Evolutionary conservation across 2,888 invertebrate genomes (phyloP), one percentile per base, ranked within the genome.

Genomic region (Dasypolia templi): DNA sequence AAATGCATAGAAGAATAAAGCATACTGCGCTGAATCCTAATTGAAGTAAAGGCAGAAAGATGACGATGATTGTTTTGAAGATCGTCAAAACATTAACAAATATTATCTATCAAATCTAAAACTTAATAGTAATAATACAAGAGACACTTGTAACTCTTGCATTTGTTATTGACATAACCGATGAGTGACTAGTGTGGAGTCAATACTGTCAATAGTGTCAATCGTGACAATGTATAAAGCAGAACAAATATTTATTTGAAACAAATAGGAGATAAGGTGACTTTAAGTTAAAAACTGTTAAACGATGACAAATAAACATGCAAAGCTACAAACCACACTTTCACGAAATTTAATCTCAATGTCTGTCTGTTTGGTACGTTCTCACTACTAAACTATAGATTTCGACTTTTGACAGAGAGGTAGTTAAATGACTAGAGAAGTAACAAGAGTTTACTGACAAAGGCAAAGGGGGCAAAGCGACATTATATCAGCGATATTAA

Each of bases 161-260:
- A 42, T 53, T 53, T 78, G 12, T 39, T 59, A 78, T 75, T 75
- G 78, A 70, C 29, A 78, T 75, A 69, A 78, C 58, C 55, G 22
- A 55, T 51, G 39, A 44, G 26, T 14, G 19, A 4, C 3, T 22
- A 26, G 3, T 17, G 22, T 49, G 26, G 3, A 12, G 39, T 32
- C 39, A 46, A 19, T n/a, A 9, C n/a, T 17, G 29, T n/a, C 58
- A 64, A 44, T 59, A 17, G 2, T 42, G 63, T 58, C 49, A 53
- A 42, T 44, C 3, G 2, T 49, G 49, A 51, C 39, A 70, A n/a
- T 51, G 32, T 17, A n/a, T n/a, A n/a, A n/a, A 42, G 0, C 7
- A n/a, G 11, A 14, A 19, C 35, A 62, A 80, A 72, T 79, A 79
- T 79, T 59, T 26, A 51, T 22, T 42, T 4, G 4, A 29, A 56